These are phyloP conservation scores for Cyclophora punctaria DNA, from an alignment of 2,888 invertebrate species.

Conservation along the genomic window DNA sequence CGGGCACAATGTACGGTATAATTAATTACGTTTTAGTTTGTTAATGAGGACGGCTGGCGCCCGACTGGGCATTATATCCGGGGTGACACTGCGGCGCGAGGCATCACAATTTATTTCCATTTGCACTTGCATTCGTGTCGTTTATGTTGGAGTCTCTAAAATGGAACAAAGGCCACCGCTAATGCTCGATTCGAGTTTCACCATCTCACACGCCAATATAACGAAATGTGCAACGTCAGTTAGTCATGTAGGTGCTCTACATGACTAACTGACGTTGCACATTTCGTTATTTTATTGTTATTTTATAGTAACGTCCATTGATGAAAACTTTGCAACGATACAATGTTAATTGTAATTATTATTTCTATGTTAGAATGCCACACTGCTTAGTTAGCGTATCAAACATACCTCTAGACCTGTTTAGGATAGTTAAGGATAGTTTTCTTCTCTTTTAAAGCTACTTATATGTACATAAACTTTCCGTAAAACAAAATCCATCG, in stretches of 20 bases:
- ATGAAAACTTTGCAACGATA: no score
- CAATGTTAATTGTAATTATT: no score
- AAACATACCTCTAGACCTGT: no score
- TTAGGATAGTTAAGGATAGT: no score
- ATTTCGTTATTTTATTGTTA: no score
- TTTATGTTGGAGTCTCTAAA: constrained; percentile 29
- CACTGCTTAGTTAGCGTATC: no score
- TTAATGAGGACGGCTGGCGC: constrained; percentile 37
- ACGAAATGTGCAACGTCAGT: constrained; percentile 36
- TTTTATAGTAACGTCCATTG: not conserved
- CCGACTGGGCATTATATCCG: constrained; percentile 45
- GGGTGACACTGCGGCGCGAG: constrained; percentile 27
- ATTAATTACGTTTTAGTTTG: constrained; percentile 49
- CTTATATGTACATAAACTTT: no score
- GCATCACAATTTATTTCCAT: constrained; percentile 50
- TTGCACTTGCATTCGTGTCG: constrained; percentile 51
- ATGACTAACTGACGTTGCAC: no score
- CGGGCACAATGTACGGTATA: constrained; percentile 41
- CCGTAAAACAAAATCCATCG: no score
- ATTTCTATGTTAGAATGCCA: no score
- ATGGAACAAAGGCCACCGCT: constrained; percentile 53
- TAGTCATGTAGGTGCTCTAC: constrained; percentile 19
- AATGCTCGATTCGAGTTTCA: constrained; percentile 55
- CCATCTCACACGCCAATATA: constrained; percentile 24
- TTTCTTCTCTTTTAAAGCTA: no score